Evolutionary conservation across 2,113 vertebrate genomes (phyloP).

Genomic region (Hippolais icterina): DNA sequence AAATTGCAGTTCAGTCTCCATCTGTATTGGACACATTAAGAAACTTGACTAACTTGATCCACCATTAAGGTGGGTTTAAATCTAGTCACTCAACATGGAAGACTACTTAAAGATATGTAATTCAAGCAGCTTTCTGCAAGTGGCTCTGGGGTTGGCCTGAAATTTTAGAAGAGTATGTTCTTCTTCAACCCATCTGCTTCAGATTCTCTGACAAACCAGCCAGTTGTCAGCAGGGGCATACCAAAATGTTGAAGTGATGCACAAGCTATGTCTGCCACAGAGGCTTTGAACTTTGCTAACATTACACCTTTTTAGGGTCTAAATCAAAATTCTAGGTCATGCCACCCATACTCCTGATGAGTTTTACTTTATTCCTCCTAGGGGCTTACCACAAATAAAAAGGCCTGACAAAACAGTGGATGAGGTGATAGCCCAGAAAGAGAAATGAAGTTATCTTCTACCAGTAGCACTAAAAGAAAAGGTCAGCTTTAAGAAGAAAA

Average conservation of each 20-base stretch:
- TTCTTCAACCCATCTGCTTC: neutral
- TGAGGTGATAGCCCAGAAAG: neutral
- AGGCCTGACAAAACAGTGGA: fast-evolving
- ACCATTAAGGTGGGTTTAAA: neutral
- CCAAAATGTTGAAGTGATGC: fast-evolving
- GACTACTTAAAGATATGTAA: neutral
- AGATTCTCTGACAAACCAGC: neutral
- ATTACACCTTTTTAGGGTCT: neutral
- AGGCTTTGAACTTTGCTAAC: neutral
- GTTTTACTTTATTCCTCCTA: neutral
- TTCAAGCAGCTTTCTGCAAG: neutral
- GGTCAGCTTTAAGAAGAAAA: neutral
- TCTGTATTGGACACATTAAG: neutral
- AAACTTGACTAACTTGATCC: neutral
- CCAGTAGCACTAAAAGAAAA: neutral
- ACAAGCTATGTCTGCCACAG: neutral
- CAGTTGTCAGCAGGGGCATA: fast-evolving
- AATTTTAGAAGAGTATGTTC: neutral
- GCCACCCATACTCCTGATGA: neutral
- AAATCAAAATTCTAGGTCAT: neutral
- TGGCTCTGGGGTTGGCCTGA: neutral
- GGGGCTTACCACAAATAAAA: neutral
- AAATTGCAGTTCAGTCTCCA: neutral
- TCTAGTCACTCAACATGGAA: neutral
- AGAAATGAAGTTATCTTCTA: neutral